phyloP scores from a whole-genome alignment of 2,888 invertebrate genomes.

The Glaucopsyche alexis region DNA sequence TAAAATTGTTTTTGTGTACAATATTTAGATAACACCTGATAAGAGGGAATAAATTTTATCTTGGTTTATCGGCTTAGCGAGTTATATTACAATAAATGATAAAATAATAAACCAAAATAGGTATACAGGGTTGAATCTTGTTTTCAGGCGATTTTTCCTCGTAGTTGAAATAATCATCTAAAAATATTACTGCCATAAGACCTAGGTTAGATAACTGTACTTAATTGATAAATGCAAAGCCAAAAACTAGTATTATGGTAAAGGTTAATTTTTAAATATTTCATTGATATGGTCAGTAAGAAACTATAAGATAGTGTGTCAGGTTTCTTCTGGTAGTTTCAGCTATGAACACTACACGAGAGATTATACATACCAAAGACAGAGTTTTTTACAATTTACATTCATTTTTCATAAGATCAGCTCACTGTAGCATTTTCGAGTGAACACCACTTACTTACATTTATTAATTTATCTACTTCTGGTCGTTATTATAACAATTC shows the following conservation, averaged over 20 bases:
- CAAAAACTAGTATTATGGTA: neutral
- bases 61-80: neutral
- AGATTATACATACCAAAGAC: neutral
- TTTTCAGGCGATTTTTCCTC: conserved; percentile 5
- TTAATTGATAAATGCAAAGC: neutral
- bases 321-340: neutral
- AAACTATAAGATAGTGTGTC: neutral
- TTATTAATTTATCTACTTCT: too few species aligned
- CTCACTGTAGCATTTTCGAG: neutral
- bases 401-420: neutral
- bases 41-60: neutral
- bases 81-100: neutral
- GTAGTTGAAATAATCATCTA: conserved; percentile 8
- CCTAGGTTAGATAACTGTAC: conserved; percentile 11
- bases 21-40: neutral
- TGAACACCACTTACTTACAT: too few species aligned
- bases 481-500: too few species aligned
- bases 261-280: neutral
- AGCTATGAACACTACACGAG: neutral
- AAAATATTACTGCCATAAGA: conserved; percentile 16
- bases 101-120: neutral
- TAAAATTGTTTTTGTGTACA: conserved; percentile 16
- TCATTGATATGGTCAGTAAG: neutral
- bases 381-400: neutral
- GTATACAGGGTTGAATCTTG: conserved; percentile 20